Evolutionary conservation across 2,113 vertebrate species (phyloP).

Genomic region (Silurus asotus): DNA sequence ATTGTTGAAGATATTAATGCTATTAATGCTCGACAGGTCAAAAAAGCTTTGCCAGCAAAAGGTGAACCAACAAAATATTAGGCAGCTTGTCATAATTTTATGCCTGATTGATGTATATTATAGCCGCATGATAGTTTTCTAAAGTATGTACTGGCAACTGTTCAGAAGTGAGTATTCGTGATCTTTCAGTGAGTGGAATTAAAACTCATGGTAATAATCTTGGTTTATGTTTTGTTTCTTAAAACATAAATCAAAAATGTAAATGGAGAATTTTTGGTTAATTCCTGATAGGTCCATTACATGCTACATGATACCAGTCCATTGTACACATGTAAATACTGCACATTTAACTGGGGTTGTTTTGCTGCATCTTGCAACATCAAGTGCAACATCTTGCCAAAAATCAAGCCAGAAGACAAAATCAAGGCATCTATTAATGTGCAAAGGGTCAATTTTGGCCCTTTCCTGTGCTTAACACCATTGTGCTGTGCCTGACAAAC

Average conservation of each 20-base stretch:
- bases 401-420: slow-evolving; percentile 3
- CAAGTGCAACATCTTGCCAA: not conserved
- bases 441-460: not conserved
- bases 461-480: slow-evolving; percentile 5
- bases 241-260: not conserved
- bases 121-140: not conserved
- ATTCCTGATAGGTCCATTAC: not conserved
- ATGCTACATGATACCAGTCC: not conserved
- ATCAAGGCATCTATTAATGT: not conserved
- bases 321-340: not conserved
- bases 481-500: slow-evolving; percentile 21
- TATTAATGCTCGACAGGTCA: no score
- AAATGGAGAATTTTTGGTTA: not conserved
- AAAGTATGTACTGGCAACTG: not conserved
- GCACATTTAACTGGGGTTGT: not conserved
- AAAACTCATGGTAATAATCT: not conserved
- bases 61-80: no score
- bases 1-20: no score
- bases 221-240: not conserved
- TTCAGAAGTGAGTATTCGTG: not conserved
- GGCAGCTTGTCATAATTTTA: no score
- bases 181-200: not conserved
- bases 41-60: no score
- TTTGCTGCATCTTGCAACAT: not conserved
- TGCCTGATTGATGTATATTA: no score